Percentiles rank a stretch among this genome's conserved stretches.
Conservation (phyloP, 1,140 invertebrate genomes). For the Scaptomyza montana region DNA sequence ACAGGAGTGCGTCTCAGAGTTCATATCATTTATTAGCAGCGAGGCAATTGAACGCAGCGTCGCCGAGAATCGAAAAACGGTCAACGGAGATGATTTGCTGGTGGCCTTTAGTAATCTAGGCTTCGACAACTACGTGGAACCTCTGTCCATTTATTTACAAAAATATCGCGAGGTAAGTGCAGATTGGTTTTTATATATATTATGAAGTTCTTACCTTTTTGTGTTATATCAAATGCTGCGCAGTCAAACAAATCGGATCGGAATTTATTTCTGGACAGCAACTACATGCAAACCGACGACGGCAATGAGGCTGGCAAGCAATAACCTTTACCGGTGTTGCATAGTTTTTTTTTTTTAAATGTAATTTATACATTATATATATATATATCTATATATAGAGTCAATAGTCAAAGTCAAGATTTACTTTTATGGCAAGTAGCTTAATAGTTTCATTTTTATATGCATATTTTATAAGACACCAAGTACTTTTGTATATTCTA, state of each 20-base stretch:
- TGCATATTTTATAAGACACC: conserved; percentile 68
- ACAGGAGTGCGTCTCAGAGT: conserved; percentile 99
- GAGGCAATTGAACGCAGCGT: conserved; percentile 98
- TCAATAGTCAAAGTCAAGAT: conserved; percentile 35
- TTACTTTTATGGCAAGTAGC: conserved; percentile 29
- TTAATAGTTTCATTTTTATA: conserved; percentile 45
- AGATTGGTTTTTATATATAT: not conserved
- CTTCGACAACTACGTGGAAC: conserved; percentile 99
- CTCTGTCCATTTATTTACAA: conserved; percentile 97
- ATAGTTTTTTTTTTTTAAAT: conserved; percentile 15
- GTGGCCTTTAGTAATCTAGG: conserved; percentile 98
- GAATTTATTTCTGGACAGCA: conserved; percentile 70
- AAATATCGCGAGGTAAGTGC: conserved; percentile 93
- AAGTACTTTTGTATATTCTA: conserved; percentile 68
- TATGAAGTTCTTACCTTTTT: not conserved
- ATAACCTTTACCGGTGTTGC: conserved; percentile 27
- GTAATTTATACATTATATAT: conserved; percentile 9
- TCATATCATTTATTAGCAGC: conserved; percentile 99
- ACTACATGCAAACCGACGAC: conserved; percentile 58
- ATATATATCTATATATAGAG: conserved; percentile 9
- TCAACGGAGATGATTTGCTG: conserved; percentile 99
- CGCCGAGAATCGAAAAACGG: conserved; percentile 99
- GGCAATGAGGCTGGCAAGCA: conserved; percentile 54
- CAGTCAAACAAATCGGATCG: conserved; percentile 83
- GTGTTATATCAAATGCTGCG: not conserved